Percentiles rank a stretch among this genome's conserved stretches.
Evolutionary conservation across 2,888 invertebrate species (phyloP).

Genomic region (Cerastoderma edule): DNA sequence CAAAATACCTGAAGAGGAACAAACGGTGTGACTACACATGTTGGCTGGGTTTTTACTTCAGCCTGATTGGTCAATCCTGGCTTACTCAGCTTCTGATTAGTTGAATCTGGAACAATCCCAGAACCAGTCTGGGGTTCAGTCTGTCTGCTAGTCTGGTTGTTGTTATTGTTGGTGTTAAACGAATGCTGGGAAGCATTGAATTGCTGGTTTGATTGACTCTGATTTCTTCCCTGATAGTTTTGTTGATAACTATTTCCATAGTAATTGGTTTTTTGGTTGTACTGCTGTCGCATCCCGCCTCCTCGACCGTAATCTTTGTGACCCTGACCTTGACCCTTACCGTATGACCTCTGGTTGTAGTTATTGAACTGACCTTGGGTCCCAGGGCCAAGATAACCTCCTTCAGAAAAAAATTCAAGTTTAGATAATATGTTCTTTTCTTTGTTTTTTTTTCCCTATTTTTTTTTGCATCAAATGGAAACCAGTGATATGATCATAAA

Average conservation of each 20-base stretch:
- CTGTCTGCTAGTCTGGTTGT: conserved; percentile 6
- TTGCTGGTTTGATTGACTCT: conserved; percentile 5
- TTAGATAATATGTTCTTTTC: no score
- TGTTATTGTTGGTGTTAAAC: conserved; percentile 3
- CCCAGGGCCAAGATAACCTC: conserved; percentile 15
- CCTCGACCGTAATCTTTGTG: conserved; percentile 31
- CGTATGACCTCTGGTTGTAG: conserved; percentile 27
- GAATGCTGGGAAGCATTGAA: no score
- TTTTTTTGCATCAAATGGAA: no score
- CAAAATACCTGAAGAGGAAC: conserved; percentile 73
- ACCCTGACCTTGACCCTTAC: conserved; percentile 44
- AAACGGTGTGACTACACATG: conserved; percentile 60
- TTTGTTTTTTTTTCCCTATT: no score
- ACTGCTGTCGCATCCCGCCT: conserved; percentile 28
- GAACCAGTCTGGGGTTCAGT: conserved; percentile 6
- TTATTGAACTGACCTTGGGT: conserved; percentile 20
- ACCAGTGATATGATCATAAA: no score
- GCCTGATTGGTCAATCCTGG: conserved; percentile 9
- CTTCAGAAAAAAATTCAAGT: no score
- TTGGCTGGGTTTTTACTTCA: conserved; percentile 52
- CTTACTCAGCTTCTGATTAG: conserved; percentile 43
- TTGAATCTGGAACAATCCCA: conserved; percentile 14
- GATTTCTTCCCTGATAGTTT: conserved; percentile 18
- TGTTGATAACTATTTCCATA: conserved; percentile 24
- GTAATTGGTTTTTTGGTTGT: conserved; percentile 42